Evolutionary conservation across 2,888 invertebrate genomes (phyloP).

Genomic region (Fabriciana adippe): DNA sequence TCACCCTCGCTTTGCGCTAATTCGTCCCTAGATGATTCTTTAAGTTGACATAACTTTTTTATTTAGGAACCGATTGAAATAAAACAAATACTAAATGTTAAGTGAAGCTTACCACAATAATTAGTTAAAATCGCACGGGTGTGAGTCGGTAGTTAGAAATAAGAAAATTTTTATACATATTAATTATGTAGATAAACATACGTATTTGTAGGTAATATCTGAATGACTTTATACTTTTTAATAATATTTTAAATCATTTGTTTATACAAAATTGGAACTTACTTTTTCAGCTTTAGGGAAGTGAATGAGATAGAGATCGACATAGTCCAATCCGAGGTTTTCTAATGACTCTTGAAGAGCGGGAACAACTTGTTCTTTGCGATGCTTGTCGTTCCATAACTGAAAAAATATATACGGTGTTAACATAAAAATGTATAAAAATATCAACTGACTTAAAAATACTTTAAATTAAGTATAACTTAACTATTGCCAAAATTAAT

Average conservation of each 20-base stretch:
- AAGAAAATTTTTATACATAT: not conserved
- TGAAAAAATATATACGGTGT: constrained; percentile 43
- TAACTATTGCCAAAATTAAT: not conserved
- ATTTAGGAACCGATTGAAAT: too few relatives aligned
- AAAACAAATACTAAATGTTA: too few relatives aligned
- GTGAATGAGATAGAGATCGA: constrained; percentile 68
- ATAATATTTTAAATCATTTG: not conserved
- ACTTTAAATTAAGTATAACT: too few relatives aligned
- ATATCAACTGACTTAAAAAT: not conserved
- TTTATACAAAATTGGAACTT: constrained; percentile 26
- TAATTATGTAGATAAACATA: not conserved
- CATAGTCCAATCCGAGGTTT: constrained; percentile 60
- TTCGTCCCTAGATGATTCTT: too few relatives aligned
- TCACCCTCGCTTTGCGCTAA: too few relatives aligned
- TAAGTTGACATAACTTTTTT: too few relatives aligned
- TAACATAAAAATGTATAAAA: not conserved
- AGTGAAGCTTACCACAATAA: too few relatives aligned
- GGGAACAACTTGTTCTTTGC: constrained; percentile 61
- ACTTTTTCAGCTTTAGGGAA: constrained; percentile 64
- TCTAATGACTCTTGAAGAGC: constrained; percentile 60
- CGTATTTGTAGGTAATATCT: too few relatives aligned
- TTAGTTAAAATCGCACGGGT: too few relatives aligned
- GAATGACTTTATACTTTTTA: not conserved
- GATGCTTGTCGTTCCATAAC: constrained; percentile 69
- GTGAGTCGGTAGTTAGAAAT: too few relatives aligned